These are phyloP conservation scores for Schlechtendalia chinensis DNA, from an alignment of 1,140 invertebrate species.

Conservation along the genomic window DNA sequence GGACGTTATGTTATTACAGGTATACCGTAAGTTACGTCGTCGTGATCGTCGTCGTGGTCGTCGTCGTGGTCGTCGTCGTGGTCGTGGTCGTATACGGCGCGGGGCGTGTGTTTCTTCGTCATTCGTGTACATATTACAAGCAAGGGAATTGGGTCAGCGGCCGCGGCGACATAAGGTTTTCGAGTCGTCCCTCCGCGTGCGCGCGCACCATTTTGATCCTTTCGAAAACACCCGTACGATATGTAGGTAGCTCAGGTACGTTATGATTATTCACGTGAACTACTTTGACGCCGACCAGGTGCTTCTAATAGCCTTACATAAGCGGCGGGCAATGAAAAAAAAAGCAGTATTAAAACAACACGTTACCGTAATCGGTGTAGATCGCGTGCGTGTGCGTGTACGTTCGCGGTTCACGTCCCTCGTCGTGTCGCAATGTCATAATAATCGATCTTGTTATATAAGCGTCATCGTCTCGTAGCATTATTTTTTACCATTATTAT, in stretches of 20 bases:
- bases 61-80: too few relatives aligned
- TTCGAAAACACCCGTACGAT: not conserved
- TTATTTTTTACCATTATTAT: not conserved
- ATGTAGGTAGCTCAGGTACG: not conserved
- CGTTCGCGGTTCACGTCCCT: slow-evolving; percentile 24
- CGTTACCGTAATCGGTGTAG: slow-evolving; percentile 16
- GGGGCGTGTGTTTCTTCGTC: slow-evolving; percentile 19
- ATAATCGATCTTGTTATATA: slow-evolving; percentile 28
- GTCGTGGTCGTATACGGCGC: not conserved
- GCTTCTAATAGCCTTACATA: not conserved
- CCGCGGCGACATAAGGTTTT: not conserved
- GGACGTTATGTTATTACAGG: not conserved
- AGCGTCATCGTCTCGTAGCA: not conserved
- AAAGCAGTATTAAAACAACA: slow-evolving; percentile 22
- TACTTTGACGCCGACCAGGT: slow-evolving; percentile 20
- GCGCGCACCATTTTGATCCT: not conserved
- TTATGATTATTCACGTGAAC: slow-evolving; percentile 13
- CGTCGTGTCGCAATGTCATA: slow-evolving; percentile 17
- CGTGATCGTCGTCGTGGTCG: too few relatives aligned
- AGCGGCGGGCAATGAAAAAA: not conserved
- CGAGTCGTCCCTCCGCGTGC: not conserved
- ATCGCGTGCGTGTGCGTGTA: not conserved
- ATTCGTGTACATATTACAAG: not conserved
- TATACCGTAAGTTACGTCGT: not conserved
- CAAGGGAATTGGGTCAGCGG: slow-evolving; percentile 3